phyloP scores from a whole-genome alignment of 1,140 invertebrate genomes.

The Drepana arcuata region DNA sequence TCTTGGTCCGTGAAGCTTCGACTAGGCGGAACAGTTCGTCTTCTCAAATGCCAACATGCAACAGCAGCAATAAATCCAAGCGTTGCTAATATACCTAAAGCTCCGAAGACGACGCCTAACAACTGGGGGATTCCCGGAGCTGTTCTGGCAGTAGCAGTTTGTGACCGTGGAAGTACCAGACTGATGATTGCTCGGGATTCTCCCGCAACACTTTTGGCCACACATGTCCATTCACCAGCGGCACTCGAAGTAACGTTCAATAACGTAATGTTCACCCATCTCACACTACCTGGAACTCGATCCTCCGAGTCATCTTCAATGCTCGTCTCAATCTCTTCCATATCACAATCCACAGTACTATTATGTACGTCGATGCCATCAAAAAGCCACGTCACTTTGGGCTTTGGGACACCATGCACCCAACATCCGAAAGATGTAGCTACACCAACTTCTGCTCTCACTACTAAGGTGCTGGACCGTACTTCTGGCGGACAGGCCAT shows the following conservation, averaged over 20 bases:
- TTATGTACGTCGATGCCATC: conserved; percentile 75
- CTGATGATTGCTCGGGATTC: conserved; percentile 61
- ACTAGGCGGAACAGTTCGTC: conserved; percentile 77
- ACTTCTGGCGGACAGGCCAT: conserved; percentile 63
- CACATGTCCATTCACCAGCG: conserved; percentile 64
- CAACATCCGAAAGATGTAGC: conserved; percentile 81
- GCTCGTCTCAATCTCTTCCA: conserved; percentile 55
- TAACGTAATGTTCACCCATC: conserved; percentile 66
- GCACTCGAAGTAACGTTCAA: conserved; percentile 62
- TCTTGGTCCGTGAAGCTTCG: conserved; percentile 88
- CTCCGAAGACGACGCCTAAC: conserved; percentile 60
- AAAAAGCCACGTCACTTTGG: conserved; percentile 86
- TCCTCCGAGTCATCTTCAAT: conserved; percentile 52
- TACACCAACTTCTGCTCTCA: conserved; percentile 58
- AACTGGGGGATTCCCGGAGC: conserved; percentile 63
- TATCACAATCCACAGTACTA: conserved; percentile 54
- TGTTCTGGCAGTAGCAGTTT: conserved; percentile 53
- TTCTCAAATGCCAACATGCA: conserved; percentile 57
- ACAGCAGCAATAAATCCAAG: conserved; percentile 55
- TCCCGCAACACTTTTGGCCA: conserved; percentile 58
- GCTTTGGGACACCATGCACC: conserved; percentile 86
- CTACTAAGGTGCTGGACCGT: conserved; percentile 53
- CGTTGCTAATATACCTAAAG: conserved; percentile 48
- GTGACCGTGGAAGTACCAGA: conserved; percentile 53
- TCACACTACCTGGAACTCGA: conserved; percentile 52